Conservation (phyloP, 2,888 invertebrate genomes). For the Iphiclides podalirius region DNA sequence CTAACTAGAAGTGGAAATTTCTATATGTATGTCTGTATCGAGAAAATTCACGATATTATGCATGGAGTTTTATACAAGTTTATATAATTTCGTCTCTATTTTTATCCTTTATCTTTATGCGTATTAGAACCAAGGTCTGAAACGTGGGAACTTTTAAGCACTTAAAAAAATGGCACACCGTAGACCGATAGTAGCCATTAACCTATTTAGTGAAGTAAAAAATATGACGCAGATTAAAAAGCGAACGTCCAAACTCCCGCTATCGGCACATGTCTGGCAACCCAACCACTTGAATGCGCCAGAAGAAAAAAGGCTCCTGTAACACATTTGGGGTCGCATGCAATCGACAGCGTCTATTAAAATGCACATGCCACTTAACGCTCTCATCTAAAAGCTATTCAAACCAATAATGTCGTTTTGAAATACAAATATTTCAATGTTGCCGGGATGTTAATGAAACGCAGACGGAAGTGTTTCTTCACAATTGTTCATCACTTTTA, state of each 20-base stretch:
- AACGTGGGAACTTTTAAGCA: neutral
- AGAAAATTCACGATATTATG: too few relatives aligned
- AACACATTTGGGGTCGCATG: slow-evolving; percentile 7
- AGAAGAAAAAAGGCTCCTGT: neutral
- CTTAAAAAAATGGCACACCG: neutral
- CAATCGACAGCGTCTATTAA: slow-evolving; percentile 19
- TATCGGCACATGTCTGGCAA: slow-evolving; percentile 1
- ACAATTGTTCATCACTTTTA: neutral
- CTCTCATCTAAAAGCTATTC: slow-evolving; percentile 17
- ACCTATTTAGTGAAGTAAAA: slow-evolving; percentile 1
- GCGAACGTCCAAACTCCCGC: neutral
- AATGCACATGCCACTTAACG: slow-evolving; percentile 13
- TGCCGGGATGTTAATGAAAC: slow-evolving; percentile 1
- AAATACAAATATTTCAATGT: slow-evolving; percentile 4
- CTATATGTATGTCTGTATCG: too few relatives aligned
- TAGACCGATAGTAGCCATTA: neutral
- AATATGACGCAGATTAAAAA: slow-evolving; percentile 1
- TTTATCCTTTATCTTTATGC: neutral
- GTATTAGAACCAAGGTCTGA: neutral
- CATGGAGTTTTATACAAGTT: too few relatives aligned
- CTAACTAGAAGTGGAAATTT: too few relatives aligned
- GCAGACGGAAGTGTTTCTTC: neutral
- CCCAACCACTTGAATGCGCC: neutral
- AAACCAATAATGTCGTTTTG: slow-evolving; percentile 8
- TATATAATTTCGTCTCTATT: neutral